Percentiles rank a stretch among this genome's conserved stretches.
Conservation (phyloP, 1,140 invertebrate genomes). For the Drosophila repleta region DNA sequence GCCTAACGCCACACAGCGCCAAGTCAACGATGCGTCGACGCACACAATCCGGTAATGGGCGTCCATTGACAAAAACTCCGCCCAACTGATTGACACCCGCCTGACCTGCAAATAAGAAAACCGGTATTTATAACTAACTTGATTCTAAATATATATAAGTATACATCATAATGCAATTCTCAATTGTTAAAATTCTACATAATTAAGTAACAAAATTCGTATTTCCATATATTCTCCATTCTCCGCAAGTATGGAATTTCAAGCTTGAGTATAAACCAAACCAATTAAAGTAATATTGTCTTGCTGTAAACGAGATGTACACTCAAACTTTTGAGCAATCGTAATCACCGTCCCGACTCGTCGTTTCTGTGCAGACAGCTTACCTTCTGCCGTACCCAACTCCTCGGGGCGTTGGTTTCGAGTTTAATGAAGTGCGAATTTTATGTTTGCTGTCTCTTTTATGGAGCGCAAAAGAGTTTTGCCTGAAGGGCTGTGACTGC, state of each 20-base stretch:
- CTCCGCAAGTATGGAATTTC: no score
- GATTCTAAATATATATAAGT: no score
- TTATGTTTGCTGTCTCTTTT: conserved; percentile 35
- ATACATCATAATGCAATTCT: no score
- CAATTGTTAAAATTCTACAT: no score
- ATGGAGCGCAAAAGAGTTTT: background rate
- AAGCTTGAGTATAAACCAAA: no score
- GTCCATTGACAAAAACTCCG: conserved; percentile 97
- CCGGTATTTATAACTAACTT: no score
- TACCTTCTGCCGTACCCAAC: background rate
- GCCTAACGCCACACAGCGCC: conserved; percentile 94
- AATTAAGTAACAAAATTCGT: no score
- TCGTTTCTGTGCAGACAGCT: background rate
- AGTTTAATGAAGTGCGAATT: conserved; percentile 49
- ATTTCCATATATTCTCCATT: background rate
- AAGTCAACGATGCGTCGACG: conserved; percentile 96
- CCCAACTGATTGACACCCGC: conserved; percentile 98
- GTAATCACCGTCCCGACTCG: conserved; percentile 39
- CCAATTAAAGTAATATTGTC: no score
- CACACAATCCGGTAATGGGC: conserved; percentile 97
- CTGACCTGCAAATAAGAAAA: conserved; percentile 88
- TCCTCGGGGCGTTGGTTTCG: conserved; percentile 6
- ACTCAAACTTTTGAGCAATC: conserved; percentile 1
- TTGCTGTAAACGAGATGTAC: background rate
- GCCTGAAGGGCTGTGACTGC: conserved; percentile 16